Evolutionary conservation across 2,797 vertebrate genomes (phyloP).

Genomic region (Sphenodon punctatus): DNA sequence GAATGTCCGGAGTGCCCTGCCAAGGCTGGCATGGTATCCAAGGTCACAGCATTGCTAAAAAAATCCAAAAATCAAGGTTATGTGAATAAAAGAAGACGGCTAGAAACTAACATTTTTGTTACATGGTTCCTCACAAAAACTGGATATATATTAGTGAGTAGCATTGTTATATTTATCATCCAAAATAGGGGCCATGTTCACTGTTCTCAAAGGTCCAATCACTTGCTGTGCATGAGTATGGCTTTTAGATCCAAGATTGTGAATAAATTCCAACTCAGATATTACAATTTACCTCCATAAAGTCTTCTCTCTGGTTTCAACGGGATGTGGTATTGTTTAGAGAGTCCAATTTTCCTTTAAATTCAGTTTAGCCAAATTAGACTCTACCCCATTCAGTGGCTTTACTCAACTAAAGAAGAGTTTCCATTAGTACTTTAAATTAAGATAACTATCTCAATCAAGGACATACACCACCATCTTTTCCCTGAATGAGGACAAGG

Average conservation of each 20-base stretch:
- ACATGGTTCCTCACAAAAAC: fast-evolving
- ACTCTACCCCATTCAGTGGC: no score
- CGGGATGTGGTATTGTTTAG: fast-evolving
- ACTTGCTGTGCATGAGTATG: neutral
- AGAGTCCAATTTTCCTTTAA: no score
- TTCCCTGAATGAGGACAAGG: neutral
- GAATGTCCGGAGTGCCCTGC: conserved; percentile 93
- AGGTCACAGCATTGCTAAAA: conserved; percentile 95
- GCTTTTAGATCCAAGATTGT: neutral
- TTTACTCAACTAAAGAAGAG: no score
- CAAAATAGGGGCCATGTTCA: neutral
- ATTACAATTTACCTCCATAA: neutral
- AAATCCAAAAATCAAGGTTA: neutral
- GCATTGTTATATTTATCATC: fast-evolving
- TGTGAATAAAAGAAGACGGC: neutral
- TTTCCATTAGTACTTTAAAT: no score
- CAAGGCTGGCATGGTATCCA: conserved; percentile 96
- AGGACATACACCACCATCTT: no score
- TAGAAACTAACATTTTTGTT: fast-evolving
- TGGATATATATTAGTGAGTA: neutral
- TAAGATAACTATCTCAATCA: no score
- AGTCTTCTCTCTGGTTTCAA: neutral
- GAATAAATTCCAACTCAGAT: fast-evolving
- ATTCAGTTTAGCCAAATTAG: no score
- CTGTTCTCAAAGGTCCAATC: neutral